These are phyloP conservation scores for Ciconia maguari DNA, from an alignment of 2,113 vertebrate species.

Conservation along the genomic window DNA sequence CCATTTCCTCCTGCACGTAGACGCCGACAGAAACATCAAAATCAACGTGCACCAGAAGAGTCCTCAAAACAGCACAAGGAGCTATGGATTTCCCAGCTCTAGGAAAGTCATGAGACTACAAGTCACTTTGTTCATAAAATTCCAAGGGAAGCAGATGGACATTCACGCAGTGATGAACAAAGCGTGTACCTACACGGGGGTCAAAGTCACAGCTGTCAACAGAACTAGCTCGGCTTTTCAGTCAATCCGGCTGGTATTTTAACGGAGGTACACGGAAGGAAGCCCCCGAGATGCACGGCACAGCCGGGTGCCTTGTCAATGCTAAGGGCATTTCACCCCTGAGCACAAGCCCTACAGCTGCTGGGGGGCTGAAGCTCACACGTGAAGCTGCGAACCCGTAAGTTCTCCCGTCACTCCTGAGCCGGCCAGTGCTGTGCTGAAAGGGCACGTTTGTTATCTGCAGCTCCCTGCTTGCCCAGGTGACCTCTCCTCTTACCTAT, in stretches of 20 bases:
- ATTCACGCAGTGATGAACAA: neutral
- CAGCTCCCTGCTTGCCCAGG: neutral
- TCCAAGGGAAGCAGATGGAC: neutral
- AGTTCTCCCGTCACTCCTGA: rapidly evolving
- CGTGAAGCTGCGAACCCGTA: rapidly evolving
- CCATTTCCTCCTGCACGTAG: neutral
- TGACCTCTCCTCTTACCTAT: neutral
- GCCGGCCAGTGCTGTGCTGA: neutral
- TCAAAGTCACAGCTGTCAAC: neutral
- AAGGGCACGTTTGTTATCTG: neutral
- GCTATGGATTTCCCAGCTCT: neutral
- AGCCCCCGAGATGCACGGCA: neutral
- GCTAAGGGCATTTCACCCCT: neutral
- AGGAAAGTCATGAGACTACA: neutral
- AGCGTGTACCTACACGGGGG: too few relatives aligned
- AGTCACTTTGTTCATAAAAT: neutral
- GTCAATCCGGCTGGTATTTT: neutral
- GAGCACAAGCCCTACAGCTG: neutral
- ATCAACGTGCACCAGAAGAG: neutral
- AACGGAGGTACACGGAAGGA: rapidly evolving
- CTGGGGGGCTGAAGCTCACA: rapidly evolving
- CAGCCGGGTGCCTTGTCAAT: rapidly evolving
- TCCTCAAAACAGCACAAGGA: neutral
- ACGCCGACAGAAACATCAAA: rapidly evolving
- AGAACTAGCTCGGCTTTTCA: neutral